A percentile compares a stretch with the other conserved stretches of the same genome.
Conservation (phyloP, 2,888 invertebrate genomes). For the Tenthredo mesomela region DNA sequence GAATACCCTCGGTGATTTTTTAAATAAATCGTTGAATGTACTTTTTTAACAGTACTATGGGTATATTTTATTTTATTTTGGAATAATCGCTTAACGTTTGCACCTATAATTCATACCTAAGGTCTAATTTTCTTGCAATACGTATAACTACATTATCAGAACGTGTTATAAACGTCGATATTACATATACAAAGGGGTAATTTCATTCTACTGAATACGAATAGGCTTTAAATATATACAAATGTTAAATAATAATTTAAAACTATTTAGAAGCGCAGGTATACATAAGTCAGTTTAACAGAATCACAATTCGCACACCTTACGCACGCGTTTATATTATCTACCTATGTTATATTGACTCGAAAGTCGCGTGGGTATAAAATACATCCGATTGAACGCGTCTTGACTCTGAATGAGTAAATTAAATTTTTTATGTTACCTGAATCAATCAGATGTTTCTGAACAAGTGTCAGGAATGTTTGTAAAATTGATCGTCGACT, state of each 20-base stretch:
- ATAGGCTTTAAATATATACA: background rate
- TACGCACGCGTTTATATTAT: background rate
- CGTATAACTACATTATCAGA: conserved; percentile 15
- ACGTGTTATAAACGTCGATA: background rate
- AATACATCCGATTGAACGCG: conserved; percentile 25
- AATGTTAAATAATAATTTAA: background rate
- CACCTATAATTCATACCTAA: conserved; percentile 18
- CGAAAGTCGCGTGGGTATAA: conserved; percentile 13
- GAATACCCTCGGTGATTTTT: conserved; percentile 8
- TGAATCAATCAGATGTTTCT: background rate
- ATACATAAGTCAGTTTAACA: background rate
- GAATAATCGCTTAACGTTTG: conserved; percentile 5
- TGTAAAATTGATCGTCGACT: background rate
- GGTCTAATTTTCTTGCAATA: background rate
- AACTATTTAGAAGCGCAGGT: background rate
- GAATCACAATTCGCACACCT: background rate
- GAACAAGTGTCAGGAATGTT: conserved; percentile 5
- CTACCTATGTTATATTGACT: no score
- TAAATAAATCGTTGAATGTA: background rate
- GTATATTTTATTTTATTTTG: background rate
- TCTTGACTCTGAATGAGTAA: background rate
- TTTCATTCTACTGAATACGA: background rate
- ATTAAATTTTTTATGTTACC: background rate
- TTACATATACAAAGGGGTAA: background rate
- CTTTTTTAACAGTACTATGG: no score